Conservation (phyloP, 2,113 vertebrate species). For the Setophaga coronata region DNA sequence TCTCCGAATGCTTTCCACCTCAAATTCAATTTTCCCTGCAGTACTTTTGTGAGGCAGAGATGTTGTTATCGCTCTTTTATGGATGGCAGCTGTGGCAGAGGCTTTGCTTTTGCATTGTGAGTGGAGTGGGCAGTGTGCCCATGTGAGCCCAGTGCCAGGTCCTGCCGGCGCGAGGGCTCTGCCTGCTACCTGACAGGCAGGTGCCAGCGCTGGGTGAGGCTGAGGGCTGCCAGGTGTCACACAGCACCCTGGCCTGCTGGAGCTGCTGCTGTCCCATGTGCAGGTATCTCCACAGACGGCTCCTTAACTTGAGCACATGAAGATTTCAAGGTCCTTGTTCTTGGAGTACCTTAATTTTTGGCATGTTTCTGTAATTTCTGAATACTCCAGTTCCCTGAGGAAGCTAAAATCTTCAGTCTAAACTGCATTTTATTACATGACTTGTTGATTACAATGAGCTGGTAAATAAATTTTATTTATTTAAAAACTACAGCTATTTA, state of each 20-base stretch:
- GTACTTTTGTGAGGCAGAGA: neutral
- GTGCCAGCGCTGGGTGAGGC: neutral
- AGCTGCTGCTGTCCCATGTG: neutral
- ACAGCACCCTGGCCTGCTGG: neutral
- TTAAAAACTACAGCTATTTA: neutral
- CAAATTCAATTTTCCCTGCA: neutral
- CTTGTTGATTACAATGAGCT: neutral
- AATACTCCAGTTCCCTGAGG: neutral
- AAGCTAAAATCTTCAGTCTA: neutral
- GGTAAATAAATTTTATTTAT: neutral
- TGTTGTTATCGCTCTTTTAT: neutral
- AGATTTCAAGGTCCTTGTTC: neutral
- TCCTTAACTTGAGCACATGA: neutral
- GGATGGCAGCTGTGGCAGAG: neutral
- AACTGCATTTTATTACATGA: neutral
- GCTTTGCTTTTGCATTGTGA: neutral
- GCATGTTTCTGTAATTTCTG: neutral
- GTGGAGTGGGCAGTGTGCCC: fast-evolving
- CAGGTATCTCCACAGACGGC: neutral
- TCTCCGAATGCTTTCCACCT: neutral
- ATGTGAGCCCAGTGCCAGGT: fast-evolving
- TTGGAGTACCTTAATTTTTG: neutral
- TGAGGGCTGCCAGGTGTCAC: neutral
- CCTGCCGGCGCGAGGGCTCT: fast-evolving
- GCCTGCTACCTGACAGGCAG: fast-evolving